Conservation (phyloP, 2,888 invertebrate species). For the Chrysolina americana region DNA sequence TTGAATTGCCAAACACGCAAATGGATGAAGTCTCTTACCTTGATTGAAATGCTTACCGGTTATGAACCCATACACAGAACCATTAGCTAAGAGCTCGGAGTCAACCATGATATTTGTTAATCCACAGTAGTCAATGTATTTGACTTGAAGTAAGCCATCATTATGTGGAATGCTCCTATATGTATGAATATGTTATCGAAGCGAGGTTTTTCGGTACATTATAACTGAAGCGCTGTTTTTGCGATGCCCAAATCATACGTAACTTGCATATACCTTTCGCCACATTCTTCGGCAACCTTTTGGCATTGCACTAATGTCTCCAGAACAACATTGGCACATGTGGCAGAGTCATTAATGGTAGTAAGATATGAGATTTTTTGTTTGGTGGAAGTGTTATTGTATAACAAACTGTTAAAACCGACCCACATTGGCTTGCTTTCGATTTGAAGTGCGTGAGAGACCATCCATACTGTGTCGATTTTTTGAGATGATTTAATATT, state of each 20-base stretch:
- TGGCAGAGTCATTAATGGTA: constrained; percentile 8
- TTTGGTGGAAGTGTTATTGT: not conserved
- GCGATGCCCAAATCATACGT: not conserved
- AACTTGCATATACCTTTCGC: not conserved
- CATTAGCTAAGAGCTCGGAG: constrained; percentile 54
- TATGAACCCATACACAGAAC: constrained; percentile 54
- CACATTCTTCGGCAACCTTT: constrained; percentile 13
- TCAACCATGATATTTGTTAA: constrained; percentile 52
- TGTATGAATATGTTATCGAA: constrained; percentile 39
- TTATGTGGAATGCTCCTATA: constrained; percentile 44
- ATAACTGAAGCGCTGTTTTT: not conserved
- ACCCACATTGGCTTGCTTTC: constrained; percentile 29
- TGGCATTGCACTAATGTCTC: not conserved
- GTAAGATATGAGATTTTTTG: constrained; percentile 16
- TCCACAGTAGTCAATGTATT: constrained; percentile 52
- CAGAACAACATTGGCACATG: not conserved
- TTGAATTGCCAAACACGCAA: constrained; percentile 51
- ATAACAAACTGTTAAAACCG: constrained; percentile 12
- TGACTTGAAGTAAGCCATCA: constrained; percentile 52
- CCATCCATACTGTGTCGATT: constrained; percentile 21
- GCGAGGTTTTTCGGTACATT: not conserved
- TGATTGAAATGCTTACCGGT: constrained; percentile 53
- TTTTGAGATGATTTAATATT: constrained; percentile 8
- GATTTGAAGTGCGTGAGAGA: constrained; percentile 10
- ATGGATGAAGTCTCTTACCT: constrained; percentile 47